Base-by-base conservation (phyloP, 1,140 invertebrate species). In the Aphelinus certus region DNA sequence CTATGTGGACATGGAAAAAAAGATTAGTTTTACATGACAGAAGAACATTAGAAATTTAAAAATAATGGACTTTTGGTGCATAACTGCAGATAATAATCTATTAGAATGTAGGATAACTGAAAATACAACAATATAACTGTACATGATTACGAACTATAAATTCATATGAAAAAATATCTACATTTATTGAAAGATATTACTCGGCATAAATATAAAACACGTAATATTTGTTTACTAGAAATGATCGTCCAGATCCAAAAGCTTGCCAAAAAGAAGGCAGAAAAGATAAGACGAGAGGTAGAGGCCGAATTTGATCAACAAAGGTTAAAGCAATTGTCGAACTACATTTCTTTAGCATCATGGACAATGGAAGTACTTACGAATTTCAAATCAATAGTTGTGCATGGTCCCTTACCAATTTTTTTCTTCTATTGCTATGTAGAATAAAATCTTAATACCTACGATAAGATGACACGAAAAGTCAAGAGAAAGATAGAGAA, bases 321-420 rank as follows among this genome's bases (percentile, higher is more conserved):
- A 10, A 72, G 0, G 43, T 72, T 45, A 2, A 3, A 49, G 9
- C 7, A n/a, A 7, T 48, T 7, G 43, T 49, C 60, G 43, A 51
- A 43, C 53, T 7, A 56, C 49, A 3, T 26, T 4, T 67, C 3
- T 43, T 58, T 60, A 66, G 7, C 48, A 66, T 53, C 60, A 55
- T 64, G 1, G 42, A 10, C 45, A 10, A 46, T 1, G 42, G 42
- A 42, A 64, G 4, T 55, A 71, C 10, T 64, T 71, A 64, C 43
- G 43, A 43, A 7, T 55, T 57, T 26, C 43, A 42, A 67, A 67
- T 66, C n/a, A 46, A 69, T 58, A 69, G 5, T 47, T n/a, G 62
- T 48, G 7, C 47, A 58, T 68, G 56, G 66, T 68, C 53, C 66
- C 53, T 68, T 46, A 68, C 66, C 53, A 68, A 58, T 45, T 47